These are phyloP conservation scores for Aspidoscelis tigris DNA, from an alignment of 2,113 vertebrate species.

Conservation along the genomic window DNA sequence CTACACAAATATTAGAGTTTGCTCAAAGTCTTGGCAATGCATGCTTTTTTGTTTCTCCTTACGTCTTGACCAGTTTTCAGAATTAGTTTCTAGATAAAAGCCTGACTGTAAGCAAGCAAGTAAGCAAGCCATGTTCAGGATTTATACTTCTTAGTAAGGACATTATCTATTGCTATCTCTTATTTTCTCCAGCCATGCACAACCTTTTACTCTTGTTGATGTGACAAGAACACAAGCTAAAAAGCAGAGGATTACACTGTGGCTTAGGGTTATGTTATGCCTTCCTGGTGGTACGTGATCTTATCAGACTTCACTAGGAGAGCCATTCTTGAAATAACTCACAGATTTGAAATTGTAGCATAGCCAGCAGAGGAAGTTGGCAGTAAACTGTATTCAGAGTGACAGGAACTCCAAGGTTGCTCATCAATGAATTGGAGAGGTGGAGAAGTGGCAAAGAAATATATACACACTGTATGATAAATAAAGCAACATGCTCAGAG, in stretches of 20 bases:
- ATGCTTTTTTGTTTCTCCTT: conserved; percentile 19
- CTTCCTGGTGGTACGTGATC: conserved; percentile 40
- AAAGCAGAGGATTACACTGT: conserved; percentile 57
- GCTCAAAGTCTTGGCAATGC: conserved; percentile 2
- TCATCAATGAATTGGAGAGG: not conserved
- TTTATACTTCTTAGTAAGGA: conserved; percentile 47
- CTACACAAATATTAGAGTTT: not conserved
- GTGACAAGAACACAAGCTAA: conserved; percentile 63
- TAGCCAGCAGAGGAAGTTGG: not conserved
- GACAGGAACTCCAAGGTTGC: conserved; percentile 33
- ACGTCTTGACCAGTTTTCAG: conserved; percentile 29
- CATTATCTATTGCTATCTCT: conserved; percentile 46
- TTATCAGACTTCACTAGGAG: conserved; percentile 54
- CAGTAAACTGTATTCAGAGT: not conserved
- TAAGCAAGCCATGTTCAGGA: conserved; percentile 13
- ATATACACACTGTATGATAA: not conserved
- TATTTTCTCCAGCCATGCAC: conserved; percentile 33
- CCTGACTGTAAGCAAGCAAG: conserved; percentile 45
- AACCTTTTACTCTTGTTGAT: conserved; percentile 57
- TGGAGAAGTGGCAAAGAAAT: not conserved
- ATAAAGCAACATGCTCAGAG: conserved; percentile 2
- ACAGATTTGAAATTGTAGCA: not conserved
- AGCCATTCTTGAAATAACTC: conserved; percentile 51
- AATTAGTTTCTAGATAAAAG: conserved; percentile 55
- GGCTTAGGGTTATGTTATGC: conserved; percentile 56